Base-by-base conservation (phyloP, 2,113 vertebrate species). In the Neodontobutis hainanensis region DNA sequence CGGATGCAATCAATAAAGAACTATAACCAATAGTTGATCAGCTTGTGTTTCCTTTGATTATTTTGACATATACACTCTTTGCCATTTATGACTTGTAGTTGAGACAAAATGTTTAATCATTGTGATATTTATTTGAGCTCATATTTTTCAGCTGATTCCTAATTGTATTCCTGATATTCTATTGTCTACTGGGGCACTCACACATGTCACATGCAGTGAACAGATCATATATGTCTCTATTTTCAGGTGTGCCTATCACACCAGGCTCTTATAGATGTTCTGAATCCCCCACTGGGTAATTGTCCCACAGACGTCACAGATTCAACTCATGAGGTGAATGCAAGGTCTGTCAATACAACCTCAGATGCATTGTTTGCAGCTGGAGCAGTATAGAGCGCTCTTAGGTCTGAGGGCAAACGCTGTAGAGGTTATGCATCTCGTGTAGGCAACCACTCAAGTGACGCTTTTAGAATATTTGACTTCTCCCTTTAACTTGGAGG, bases 401-500 rank as follows among this genome's bases (percentile, higher is more conserved):
- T 45, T 53, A 62, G 32, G 34, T 70, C 57, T 69, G 55, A 81
- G 70, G 78, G 62, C 68, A 86, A 79, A 87, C 53, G 60, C 49
- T 46, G 51, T 40, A 44, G 73, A 78, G 81, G 83, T 81, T 85
- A 68, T 27, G 7, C 74, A 36, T 71, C 63, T 70, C 45, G 9
- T 81, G 73, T 69, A 69, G 61, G 75, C 9, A 3, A 77, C 78
- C 65, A 66, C 68, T 70, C 62, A 8, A 36, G 65, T 70, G 66
- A 74, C 73, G 73, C 73, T 86, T 88, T 84, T 84, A 83, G 84
- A 81, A 76, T 82, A 88, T 90, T 90, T 88, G 73, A 88, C 86
- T 90, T 88, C 84, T 88, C 64, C 80, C 81, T 89, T 89, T 87
- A 88, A 86, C 88, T 87, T 84, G 80, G 84, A 90, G 81, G 85